These are phyloP conservation scores for Ceratina japonica DNA, from an alignment of 1,140 invertebrate species.

Conservation along the genomic window DNA sequence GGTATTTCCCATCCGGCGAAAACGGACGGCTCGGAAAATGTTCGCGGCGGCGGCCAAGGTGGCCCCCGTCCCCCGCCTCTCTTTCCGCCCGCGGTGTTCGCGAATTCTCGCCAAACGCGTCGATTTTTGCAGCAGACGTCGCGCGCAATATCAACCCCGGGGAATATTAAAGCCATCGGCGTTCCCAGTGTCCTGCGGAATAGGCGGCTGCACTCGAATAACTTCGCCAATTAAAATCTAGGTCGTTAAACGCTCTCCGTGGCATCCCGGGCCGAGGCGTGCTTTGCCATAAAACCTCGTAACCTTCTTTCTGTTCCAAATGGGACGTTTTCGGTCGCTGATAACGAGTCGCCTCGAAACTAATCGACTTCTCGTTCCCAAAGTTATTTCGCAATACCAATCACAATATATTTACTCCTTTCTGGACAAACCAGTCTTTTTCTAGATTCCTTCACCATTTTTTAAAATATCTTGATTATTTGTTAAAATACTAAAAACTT, in stretches of 20 bases:
- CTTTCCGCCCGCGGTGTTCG: not conserved
- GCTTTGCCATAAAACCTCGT: not conserved
- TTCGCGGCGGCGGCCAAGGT: not conserved
- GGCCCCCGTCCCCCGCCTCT: no score
- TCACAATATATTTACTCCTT: no score
- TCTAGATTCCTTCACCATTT: no score
- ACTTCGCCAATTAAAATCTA: conserved; percentile 52
- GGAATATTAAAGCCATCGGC: conserved; percentile 41
- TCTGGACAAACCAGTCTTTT: no score
- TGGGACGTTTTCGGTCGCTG: not conserved
- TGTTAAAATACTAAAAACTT: no score
- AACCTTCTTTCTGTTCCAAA: conserved; percentile 21
- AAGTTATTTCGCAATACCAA: no score
- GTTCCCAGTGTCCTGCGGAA: conserved; percentile 28
- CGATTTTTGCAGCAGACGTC: not conserved
- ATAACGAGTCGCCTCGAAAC: not conserved
- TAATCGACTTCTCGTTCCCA: no score
- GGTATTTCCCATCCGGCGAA: no score
- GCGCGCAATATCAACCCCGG: conserved; percentile 12
- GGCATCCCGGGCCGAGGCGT: not conserved
- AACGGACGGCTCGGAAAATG: not conserved
- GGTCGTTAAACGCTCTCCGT: conserved; percentile 21
- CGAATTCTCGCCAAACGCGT: conserved; percentile 11
- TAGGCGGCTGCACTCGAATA: conserved; percentile 33
- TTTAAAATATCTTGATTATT: no score